Conservation (phyloP, 2,888 invertebrate species). For the Tholera decimalis region DNA sequence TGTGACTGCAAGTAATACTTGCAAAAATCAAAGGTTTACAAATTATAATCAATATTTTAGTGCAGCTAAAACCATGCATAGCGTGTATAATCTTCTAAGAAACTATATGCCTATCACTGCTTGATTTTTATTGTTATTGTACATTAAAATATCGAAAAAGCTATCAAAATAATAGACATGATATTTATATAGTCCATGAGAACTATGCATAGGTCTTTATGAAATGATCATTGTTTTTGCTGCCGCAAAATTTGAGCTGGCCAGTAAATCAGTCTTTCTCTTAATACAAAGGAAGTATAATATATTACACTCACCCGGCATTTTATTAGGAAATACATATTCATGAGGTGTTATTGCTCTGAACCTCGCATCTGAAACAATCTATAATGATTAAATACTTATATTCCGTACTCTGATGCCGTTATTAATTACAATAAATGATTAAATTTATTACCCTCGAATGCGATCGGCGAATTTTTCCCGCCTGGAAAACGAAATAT, state of each 20-base stretch:
- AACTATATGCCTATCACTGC: no score
- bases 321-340: slow-evolving; percentile 70
- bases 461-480: slow-evolving; percentile 51
- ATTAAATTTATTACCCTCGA: slow-evolving; percentile 61
- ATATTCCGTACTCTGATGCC: slow-evolving; percentile 36
- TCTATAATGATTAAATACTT: slow-evolving; percentile 45
- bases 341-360: slow-evolving; percentile 71
- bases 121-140: no score
- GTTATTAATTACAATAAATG: slow-evolving; percentile 54
- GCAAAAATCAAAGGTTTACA: neutral
- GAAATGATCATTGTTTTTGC: no score
- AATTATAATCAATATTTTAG: no score
- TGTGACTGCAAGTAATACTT: no score
- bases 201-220: no score
- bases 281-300: neutral
- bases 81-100: no score
- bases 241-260: no score
- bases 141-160: no score
- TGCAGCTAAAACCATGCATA: no score
- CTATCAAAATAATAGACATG: no score
- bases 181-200: no score
- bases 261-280: neutral
- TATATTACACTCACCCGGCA: slow-evolving; percentile 70
- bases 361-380: slow-evolving; percentile 71
- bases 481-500: slow-evolving; percentile 53